A percentile compares a stretch with the other conserved stretches of the same genome.
phyloP scores from a whole-genome alignment of 2,797 vertebrate genomes.

The Sternotherus odoratus region DNA sequence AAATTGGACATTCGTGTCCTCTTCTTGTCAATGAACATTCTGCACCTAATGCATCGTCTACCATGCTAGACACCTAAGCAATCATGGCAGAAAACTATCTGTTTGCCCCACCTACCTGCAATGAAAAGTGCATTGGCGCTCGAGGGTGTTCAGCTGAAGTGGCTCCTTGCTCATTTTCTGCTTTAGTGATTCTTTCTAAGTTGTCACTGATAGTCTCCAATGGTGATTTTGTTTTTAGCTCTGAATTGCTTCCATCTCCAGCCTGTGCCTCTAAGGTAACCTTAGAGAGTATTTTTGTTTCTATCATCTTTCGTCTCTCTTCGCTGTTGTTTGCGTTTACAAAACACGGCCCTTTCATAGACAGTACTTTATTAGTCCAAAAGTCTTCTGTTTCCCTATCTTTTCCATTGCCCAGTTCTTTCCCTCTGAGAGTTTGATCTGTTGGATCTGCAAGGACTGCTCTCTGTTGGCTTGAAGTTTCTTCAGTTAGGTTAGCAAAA shows the following conservation, averaged over 20 bases:
- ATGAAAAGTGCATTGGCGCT: slow-evolving; percentile 9
- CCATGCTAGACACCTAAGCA: background rate
- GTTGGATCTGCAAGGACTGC: background rate
- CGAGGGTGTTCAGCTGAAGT: background rate
- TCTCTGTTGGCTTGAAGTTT: slow-evolving; percentile 13
- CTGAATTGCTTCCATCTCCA: background rate
- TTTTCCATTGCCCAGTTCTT: background rate
- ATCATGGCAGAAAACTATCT: background rate
- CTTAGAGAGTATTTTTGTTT: slow-evolving; percentile 76
- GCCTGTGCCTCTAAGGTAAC: background rate
- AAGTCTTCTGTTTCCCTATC: background rate
- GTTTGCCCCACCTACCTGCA: slow-evolving; percentile 55
- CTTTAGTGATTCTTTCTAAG: background rate
- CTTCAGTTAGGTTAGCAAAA: background rate
- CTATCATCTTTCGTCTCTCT: slow-evolving; percentile 72
- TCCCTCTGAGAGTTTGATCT: background rate
- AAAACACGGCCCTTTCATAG: background rate
- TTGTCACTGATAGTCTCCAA: background rate
- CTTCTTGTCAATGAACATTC: accelerated
- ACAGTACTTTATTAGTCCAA: background rate
- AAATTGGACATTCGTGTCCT: background rate
- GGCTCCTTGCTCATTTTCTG: background rate
- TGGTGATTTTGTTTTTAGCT: background rate
- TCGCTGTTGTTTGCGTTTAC: background rate
- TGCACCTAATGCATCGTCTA: background rate